Evolutionary conservation across 2,797 vertebrate species (phyloP), one percentile per base, ranked within the genome.

Genomic region (Gadopsis bispinosus): DNA sequence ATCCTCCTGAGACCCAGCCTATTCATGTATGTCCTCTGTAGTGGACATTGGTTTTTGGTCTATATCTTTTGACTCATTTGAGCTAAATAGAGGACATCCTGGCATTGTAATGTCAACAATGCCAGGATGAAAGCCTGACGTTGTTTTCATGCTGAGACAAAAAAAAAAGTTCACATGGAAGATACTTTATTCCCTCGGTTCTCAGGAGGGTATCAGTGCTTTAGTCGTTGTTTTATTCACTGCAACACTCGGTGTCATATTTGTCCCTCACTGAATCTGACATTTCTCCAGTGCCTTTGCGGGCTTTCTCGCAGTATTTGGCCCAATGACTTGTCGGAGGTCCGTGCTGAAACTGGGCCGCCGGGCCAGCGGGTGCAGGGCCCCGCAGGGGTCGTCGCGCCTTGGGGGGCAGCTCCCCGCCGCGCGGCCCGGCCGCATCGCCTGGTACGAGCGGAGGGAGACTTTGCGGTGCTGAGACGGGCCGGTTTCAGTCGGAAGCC

Each of bases 391-490:
- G 4, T 84, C 91, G 1, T 92, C 89, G 3, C 77, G 29, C 29
- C 60, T 79, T 1, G 67, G 12, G 1, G 66, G n/a, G 47, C 65
- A 70, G n/a, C 70, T 87, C 14, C 75, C 81, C 1, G 62, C 39
- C 41, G 26, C 81, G 4, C 87, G 79, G 0, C 83, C 81, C 1
- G 84, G 59, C 8, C 93, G 75, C 65, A 92, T 79, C 0, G 93
- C 92, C 71, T 95, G 95, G 78, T 95, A 96, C 0, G 94, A 95
- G 1, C 94, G 92, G 16, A 96, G 89, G n/a, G 95, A 96, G n/a
- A 96, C 89, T 60, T 91, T 95, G 33, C 94, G 93, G 71, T 96
- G 95, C 78, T 90, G 94, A 1, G 92, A 94, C 5, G 95, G 95
- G 1, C 95, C 92, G 0, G 94, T 96, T 72, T 96, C 95, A 1